Conservation (phyloP, 2,797 vertebrate genomes). For the Pseudocheirus occidentalis region DNA sequence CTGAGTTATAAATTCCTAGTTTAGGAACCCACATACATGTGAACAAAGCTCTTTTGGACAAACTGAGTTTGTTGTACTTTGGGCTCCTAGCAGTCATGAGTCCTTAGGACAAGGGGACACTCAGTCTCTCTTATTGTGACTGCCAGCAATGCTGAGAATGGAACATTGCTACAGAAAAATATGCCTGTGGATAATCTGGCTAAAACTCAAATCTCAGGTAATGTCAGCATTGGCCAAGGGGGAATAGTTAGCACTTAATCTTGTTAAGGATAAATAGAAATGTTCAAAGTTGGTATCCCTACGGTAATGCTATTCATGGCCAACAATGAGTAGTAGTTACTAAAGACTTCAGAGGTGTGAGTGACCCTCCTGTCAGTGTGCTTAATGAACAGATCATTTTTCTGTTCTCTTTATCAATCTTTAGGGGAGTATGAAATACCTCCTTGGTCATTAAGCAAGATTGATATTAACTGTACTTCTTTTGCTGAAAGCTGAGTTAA, state of each 20-base stretch:
- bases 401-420: not conserved
- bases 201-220: not conserved
- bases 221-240: not conserved
- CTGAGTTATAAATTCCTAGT: not conserved
- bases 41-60: not conserved
- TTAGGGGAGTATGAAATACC: not conserved
- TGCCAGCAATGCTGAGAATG: not conserved
- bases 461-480: not conserved
- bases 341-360: not conserved
- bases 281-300: not conserved
- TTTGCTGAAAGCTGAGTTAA: not conserved
- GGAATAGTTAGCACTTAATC: not conserved
- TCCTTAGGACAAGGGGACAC: not conserved
- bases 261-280: not conserved
- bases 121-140: not conserved
- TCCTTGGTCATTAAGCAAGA: not conserved
- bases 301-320: not conserved
- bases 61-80: not conserved
- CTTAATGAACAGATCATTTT: not conserved
- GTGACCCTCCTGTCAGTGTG: not conserved
- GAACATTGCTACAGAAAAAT: not conserved
- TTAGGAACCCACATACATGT: not conserved
- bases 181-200: not conserved
- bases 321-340: not conserved
- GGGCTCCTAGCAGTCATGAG: not conserved